These are phyloP conservation scores for Prietella phreatophila DNA, from an alignment of 2,113 vertebrate species.

Conservation along the genomic window DNA sequence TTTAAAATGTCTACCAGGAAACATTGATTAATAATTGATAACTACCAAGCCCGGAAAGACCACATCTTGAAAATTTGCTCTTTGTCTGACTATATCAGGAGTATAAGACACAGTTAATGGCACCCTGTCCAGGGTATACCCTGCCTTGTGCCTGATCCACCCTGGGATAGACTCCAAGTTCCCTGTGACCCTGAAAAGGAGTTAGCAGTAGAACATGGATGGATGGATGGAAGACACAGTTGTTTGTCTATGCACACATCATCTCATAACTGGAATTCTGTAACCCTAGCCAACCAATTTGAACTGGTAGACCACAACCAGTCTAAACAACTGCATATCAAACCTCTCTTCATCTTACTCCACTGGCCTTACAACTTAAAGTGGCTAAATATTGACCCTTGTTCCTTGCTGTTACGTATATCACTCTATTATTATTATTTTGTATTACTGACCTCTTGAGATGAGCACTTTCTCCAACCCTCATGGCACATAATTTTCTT, in stretches of 20 bases:
- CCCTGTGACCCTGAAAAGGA: too few species aligned
- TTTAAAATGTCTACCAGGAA: not conserved
- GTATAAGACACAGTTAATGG: not conserved
- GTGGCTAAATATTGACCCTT: not conserved
- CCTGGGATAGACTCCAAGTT: too few species aligned
- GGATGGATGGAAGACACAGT: not conserved
- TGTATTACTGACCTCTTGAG: not conserved
- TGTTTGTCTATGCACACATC: constrained; percentile 8
- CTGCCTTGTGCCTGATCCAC: too few species aligned
- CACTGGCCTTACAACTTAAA: not conserved
- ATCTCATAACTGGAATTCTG: constrained; percentile 2
- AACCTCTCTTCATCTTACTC: not conserved
- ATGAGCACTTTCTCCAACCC: not conserved
- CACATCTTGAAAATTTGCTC: not conserved
- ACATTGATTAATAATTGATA: not conserved
- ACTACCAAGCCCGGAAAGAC: not conserved
- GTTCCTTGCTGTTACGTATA: not conserved
- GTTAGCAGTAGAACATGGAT: too few species aligned
- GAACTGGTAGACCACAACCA: constrained; percentile 7
- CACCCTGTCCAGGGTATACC: too few species aligned
- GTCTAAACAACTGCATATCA: constrained; percentile 4
- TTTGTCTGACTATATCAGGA: not conserved
- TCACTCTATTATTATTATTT: not conserved
- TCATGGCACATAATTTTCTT: not conserved
- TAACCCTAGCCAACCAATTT: not conserved